Base-by-base conservation (phyloP, 2,113 vertebrate genomes). In the Limanda limanda region DNA sequence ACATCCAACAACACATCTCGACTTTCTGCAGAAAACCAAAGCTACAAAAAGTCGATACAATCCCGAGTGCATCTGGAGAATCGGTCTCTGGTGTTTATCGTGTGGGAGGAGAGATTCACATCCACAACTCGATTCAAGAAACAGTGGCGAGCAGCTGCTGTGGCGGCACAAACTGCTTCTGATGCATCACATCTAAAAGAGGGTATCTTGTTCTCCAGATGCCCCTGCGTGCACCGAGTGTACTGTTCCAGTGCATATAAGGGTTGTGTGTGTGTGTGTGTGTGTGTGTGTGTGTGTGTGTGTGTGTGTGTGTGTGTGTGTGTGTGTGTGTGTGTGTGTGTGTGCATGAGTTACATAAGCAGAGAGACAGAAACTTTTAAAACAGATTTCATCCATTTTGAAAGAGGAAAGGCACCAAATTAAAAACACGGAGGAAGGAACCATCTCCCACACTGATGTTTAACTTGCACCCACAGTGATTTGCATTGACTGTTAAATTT, bases 61-160 rank as follows among this genome's bases (percentile, higher is more conserved):
- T 60, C 48, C 45, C 37, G 27, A 51, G 18, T 18, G 1, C 58
- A 27, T 64, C 63, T 69, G 63, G 51, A 79, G 18, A 27, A 55
- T 64, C 58, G 63, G 3, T 67, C 61, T 42, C 18, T 48, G 70
- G 70, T 8, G 25, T 62, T 62, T 57, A 1, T 0, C 3, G 57
- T 6, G 69, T 60, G 58, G 35, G 73, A 27, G 58, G 42, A 80
- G 45, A 79, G 2, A 15, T 40, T 63, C 68, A 48, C 24, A 69
- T 21, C 9, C 25, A 73, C 54, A 8, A 27, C 56, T 51, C 18
- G 3, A 48, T 54, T 63, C n/a, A 27, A 25, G 40, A 24, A 15
- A 31, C 71, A 5, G 2, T 1, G 25, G n/a, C 54, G n/a, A 75
- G 68, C 59, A 35, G 66, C 37, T 42, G 74, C 70, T 76, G 74